These are phyloP conservation scores for Stigmatopora argus DNA, from an alignment of 2,113 vertebrate genomes.

Conservation along the genomic window DNA sequence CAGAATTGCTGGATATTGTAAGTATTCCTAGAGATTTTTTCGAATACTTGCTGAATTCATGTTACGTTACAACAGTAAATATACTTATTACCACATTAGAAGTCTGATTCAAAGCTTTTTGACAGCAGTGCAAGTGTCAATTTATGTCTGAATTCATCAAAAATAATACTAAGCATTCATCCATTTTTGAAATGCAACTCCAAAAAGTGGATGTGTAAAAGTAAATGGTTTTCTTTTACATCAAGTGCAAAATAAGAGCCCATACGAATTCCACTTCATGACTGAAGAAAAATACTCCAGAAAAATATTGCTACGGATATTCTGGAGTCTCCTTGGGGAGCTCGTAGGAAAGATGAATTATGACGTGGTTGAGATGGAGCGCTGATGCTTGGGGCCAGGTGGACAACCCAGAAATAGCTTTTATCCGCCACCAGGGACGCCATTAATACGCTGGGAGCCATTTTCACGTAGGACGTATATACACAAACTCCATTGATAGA, in stretches of 20 bases:
- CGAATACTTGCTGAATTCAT: too few relatives aligned
- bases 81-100: too few relatives aligned
- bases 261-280: background rate
- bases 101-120: too few relatives aligned
- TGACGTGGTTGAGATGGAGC: slow-evolving; percentile 25
- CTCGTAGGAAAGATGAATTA: slow-evolving; percentile 41
- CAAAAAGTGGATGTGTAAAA: background rate
- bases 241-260: background rate
- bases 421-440: slow-evolving; percentile 24
- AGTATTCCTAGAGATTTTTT: too few relatives aligned
- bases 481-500: slow-evolving; percentile 4
- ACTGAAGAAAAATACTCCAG: slow-evolving; percentile 39
- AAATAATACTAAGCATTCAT: too few relatives aligned
- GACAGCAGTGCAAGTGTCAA: too few relatives aligned
- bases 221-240: background rate
- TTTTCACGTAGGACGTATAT: background rate
- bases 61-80: too few relatives aligned
- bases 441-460: slow-evolving; percentile 3
- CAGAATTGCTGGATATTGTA: too few relatives aligned
- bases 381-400: slow-evolving; percentile 11
- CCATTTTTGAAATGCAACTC: too few relatives aligned
- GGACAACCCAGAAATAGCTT: slow-evolving; percentile 5
- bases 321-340: slow-evolving; percentile 35
- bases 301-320: slow-evolving; percentile 40
- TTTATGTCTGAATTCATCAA: too few relatives aligned